A percentile compares a stretch with the other conserved stretches of the same genome.
phyloP scores from a whole-genome alignment of 2,888 invertebrate species.

The Pachliopta kotzebuea region DNA sequence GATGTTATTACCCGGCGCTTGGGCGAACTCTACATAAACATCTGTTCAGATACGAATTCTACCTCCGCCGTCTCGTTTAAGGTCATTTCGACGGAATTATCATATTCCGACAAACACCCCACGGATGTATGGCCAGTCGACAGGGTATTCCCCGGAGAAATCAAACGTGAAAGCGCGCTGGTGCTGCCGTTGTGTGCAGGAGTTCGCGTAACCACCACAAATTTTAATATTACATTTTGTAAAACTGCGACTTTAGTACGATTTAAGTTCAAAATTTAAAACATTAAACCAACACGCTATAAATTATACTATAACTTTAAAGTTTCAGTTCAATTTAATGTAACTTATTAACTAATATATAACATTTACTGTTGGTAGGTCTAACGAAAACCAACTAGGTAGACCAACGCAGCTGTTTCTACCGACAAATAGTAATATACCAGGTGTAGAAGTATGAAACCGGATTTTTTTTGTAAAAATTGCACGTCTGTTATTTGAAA shows the following conservation, averaged over 20 bases:
- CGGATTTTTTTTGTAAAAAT: too few relatives aligned
- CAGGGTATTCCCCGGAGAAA: conserved; percentile 25
- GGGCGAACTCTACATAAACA: background rate
- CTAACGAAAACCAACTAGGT: too few relatives aligned
- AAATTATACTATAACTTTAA: too few relatives aligned
- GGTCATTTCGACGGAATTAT: conserved; percentile 18
- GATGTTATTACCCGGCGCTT: too few relatives aligned
- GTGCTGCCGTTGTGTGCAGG: conserved; percentile 1
- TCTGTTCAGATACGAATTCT: background rate
- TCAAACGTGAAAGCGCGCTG: conserved; percentile 17
- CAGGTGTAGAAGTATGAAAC: too few relatives aligned
- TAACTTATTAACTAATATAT: too few relatives aligned
- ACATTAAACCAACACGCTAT: too few relatives aligned
- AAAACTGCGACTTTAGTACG: background rate
- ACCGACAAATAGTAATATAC: too few relatives aligned
- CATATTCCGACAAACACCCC: conserved; percentile 14
- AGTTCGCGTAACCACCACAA: background rate
- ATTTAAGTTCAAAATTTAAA: background rate
- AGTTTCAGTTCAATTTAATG: too few relatives aligned
- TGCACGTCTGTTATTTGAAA: too few relatives aligned
- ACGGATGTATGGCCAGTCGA: conserved; percentile 4
- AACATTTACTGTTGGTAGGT: too few relatives aligned
- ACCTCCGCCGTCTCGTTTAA: background rate
- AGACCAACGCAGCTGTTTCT: too few relatives aligned
- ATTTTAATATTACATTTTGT: conserved; percentile 17